Evolutionary conservation across 2,888 invertebrate genomes (phyloP).

Genomic region (Torymus aiolomorphi): DNA sequence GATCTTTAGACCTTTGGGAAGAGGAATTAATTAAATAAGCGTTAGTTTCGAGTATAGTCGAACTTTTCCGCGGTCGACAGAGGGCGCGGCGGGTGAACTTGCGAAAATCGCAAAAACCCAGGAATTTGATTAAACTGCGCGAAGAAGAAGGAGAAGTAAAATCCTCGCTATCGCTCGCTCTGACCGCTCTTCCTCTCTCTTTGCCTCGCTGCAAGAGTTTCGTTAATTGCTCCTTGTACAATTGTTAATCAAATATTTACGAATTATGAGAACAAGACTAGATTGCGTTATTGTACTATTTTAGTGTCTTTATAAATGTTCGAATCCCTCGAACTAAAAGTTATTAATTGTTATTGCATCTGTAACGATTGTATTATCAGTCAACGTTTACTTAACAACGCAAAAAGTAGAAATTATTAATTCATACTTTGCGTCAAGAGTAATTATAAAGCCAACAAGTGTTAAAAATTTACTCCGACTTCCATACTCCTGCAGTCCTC

Average conservation of each 20-base stretch:
- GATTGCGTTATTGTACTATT: constrained; percentile 26
- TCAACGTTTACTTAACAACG: too few species aligned
- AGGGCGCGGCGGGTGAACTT: constrained; percentile 40
- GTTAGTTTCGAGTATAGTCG: constrained; percentile 49
- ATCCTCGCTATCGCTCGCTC: constrained; percentile 20
- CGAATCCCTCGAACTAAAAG: too few species aligned
- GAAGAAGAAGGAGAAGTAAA: constrained; percentile 48
- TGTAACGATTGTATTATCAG: too few species aligned
- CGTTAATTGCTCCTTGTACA: constrained; percentile 50
- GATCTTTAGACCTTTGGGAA: constrained; percentile 31
- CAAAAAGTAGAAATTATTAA: too few species aligned
- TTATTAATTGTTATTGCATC: too few species aligned
- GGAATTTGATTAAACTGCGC: constrained; percentile 55
- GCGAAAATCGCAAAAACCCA: constrained; percentile 52
- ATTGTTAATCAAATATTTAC: constrained; percentile 53
- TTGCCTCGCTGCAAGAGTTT: background rate
- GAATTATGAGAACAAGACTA: constrained; percentile 34
- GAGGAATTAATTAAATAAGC: constrained; percentile 54
- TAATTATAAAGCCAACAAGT: too few species aligned
- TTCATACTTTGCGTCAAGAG: too few species aligned
- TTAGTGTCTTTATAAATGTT: constrained; percentile 1
- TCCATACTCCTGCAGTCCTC: too few species aligned
- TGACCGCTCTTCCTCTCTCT: background rate
- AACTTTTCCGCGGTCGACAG: constrained; percentile 42
- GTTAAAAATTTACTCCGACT: too few species aligned